phyloP scores from a whole-genome alignment of 2,888 invertebrate genomes.

The Orthonevra nobilis region DNA sequence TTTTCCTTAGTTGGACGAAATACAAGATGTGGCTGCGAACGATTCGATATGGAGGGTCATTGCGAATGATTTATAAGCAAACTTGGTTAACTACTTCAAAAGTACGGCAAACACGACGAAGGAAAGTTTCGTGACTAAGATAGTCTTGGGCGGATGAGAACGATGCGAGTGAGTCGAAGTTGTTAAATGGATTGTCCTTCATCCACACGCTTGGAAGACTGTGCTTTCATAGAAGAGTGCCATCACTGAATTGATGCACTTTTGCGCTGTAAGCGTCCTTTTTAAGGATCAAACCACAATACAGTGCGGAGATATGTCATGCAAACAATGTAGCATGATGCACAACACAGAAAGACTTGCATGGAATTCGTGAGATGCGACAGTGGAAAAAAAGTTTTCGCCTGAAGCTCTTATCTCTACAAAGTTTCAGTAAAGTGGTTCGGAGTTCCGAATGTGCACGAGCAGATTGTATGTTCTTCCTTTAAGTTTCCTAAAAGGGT shows the following conservation, averaged over 20 bases:
- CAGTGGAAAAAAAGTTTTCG: background rate
- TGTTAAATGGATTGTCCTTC: background rate
- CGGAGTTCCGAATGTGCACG: too few relatives aligned
- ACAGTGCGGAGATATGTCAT: background rate
- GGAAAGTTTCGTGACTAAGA: background rate
- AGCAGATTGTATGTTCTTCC: background rate
- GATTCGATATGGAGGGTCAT: background rate
- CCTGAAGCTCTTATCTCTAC: constrained; percentile 17
- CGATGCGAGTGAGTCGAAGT: background rate
- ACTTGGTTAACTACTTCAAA: constrained; percentile 22
- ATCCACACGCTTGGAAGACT: background rate
- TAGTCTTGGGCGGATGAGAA: background rate
- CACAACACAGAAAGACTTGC: too few relatives aligned
- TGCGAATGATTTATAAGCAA: constrained; percentile 23
- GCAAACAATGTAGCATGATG: constrained; percentile 16
- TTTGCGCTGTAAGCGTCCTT: constrained; percentile 14
- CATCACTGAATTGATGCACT: background rate
- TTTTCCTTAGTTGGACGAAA: background rate
- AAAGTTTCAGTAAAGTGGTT: constrained; percentile 16
- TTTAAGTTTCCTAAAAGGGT: constrained; percentile 8
- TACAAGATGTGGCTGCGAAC: background rate
- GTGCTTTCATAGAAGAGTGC: background rate
- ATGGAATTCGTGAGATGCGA: too few relatives aligned
- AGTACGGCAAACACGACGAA: background rate
- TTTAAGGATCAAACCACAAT: constrained; percentile 15